These are phyloP conservation scores for Drosophila ustulata DNA, from an alignment of 2,888 invertebrate genomes.

Conservation along the genomic window DNA sequence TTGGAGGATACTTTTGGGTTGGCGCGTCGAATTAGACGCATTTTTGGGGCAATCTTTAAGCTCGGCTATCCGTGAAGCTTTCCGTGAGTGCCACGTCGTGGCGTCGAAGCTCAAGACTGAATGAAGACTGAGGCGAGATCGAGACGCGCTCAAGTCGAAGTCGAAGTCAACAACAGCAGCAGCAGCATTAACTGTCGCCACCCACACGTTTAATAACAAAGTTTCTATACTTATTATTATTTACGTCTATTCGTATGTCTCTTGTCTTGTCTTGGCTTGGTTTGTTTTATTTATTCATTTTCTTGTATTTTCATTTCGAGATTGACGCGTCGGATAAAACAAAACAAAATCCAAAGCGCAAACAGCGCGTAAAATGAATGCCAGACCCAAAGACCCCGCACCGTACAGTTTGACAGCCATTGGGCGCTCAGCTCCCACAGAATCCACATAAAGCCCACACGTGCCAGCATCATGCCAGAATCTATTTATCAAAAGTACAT, in stretches of 20 bases:
- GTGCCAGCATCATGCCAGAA: neutral
- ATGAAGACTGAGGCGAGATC: conserved; percentile 30
- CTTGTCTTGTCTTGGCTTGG: conserved; percentile 31
- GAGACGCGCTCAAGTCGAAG: conserved; percentile 1
- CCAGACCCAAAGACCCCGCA: conserved; percentile 28
- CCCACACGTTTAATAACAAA: conserved; percentile 55
- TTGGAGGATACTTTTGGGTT: conserved; percentile 47
- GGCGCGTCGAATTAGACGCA: conserved; percentile 59
- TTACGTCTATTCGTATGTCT: conserved; percentile 28
- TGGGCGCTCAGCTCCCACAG: conserved; percentile 40
- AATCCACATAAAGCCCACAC: conserved; percentile 34
- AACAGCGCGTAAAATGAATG: conserved; percentile 53
- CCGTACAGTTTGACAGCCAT: conserved; percentile 49
- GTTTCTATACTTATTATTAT: conserved; percentile 65
- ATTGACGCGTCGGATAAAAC: conserved; percentile 70
- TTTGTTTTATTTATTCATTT: conserved; percentile 22
- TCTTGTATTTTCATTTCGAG: conserved; percentile 46
- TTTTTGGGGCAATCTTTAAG: conserved; percentile 22
- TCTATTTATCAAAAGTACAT: conserved; percentile 40
- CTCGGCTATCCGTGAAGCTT: conserved; percentile 6
- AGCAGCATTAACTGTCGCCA: conserved; percentile 45
- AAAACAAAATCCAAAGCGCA: conserved; percentile 41
- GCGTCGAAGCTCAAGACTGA: conserved; percentile 33
- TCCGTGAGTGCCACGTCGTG: conserved; percentile 43
- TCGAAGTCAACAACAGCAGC: no score